phyloP scores from a whole-genome alignment of 2,113 vertebrate species.

The Meriones unguiculatus region DNA sequence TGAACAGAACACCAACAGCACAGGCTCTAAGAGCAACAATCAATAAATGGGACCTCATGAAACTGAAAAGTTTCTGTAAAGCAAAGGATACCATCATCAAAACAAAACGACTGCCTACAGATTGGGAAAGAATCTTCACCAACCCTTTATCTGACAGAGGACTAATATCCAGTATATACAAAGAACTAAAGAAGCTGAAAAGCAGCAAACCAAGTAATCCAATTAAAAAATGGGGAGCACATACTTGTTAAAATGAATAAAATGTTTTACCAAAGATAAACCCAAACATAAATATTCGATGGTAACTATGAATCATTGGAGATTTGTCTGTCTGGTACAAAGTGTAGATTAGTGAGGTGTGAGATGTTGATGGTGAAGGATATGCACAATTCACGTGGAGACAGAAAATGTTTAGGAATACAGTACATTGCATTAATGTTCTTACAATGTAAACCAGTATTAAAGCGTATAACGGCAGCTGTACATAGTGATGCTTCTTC shows the following conservation, averaged over 20 bases:
- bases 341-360: background rate
- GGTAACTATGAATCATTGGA: background rate
- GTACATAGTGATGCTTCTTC: background rate
- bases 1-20: too few relatives aligned
- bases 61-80: too few relatives aligned
- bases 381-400: accelerated
- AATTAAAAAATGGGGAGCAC: too few relatives aligned
- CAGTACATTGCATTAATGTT: background rate
- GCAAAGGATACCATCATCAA: too few relatives aligned
- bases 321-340: background rate
- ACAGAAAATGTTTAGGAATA: background rate
- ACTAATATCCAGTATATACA: too few relatives aligned
- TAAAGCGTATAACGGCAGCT: background rate
- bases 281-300: background rate
- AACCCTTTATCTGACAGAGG: too few relatives aligned
- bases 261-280: background rate
- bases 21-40: too few relatives aligned
- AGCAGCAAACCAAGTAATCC: too few relatives aligned
- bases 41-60: too few relatives aligned
- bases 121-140: too few relatives aligned
- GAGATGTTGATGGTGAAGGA: background rate
- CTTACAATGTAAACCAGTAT: background rate
- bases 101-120: too few relatives aligned
- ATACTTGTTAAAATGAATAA: background rate
- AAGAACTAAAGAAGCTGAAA: too few relatives aligned